These are phyloP conservation scores for Mythimna ferrago DNA, from an alignment of 2,888 invertebrate species.

Conservation along the genomic window DNA sequence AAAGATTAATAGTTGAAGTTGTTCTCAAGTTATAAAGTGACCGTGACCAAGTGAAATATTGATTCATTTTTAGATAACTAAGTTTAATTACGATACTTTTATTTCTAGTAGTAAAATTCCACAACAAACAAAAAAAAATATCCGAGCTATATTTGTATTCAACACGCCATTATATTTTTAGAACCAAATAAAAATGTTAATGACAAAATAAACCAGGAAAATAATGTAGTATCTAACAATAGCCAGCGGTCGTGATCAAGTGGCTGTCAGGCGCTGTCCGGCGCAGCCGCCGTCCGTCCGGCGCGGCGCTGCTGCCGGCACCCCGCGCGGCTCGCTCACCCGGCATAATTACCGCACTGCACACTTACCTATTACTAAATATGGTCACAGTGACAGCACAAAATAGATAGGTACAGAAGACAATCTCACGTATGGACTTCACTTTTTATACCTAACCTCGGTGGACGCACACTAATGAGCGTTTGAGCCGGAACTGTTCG, in stretches of 20 bases:
- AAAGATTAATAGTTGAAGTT: no score
- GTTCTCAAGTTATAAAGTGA: no score
- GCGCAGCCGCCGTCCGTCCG: conserved; percentile 22
- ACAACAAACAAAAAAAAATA: not conserved
- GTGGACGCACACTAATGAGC: no score
- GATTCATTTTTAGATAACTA: not conserved
- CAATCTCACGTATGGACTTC: no score
- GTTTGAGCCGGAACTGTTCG: no score
- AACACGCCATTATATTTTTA: not conserved
- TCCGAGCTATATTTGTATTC: not conserved
- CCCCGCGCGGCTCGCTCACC: conserved; percentile 4
- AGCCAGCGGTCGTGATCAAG: conserved; percentile 4
- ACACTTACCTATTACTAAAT: conserved; percentile 1
- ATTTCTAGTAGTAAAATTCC: no score
- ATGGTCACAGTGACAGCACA: not conserved
- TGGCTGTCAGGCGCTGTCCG: conserved; percentile 34
- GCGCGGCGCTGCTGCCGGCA: conserved; percentile 9
- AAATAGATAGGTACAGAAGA: no score
- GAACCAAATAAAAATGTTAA: not conserved
- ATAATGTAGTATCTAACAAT: conserved; percentile 6
- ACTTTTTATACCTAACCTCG: no score
- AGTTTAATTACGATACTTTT: no score
- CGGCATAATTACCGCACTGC: conserved; percentile 24
- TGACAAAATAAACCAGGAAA: conserved; percentile 11
- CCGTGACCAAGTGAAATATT: no score